phyloP scores from a whole-genome alignment of 2,797 vertebrate species.

The Syngnathus acus region DNA sequence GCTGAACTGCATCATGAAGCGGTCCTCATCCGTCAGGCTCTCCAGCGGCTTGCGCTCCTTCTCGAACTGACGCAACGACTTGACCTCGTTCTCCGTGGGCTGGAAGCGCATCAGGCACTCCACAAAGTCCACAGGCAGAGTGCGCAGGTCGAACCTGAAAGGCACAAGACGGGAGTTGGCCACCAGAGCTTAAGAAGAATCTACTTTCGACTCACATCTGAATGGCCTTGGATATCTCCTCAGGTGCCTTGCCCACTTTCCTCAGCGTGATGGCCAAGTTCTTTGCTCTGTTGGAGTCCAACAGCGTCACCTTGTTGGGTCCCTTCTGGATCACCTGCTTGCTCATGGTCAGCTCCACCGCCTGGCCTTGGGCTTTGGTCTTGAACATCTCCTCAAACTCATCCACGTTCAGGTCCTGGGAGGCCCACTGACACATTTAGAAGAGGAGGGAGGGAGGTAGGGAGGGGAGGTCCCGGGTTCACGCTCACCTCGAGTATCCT shows the following conservation, averaged over 20 bases:
- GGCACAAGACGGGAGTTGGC: no score
- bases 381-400: conserved; percentile 97
- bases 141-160: conserved; percentile 85
- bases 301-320: conserved; percentile 82
- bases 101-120: conserved; percentile 95
- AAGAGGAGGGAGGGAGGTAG: neutral
- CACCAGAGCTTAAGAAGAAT: neutral
- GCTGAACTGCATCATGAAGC: conserved; percentile 98
- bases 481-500: conserved; percentile 83
- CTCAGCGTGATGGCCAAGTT: conserved; percentile 95
- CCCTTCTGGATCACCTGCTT: conserved; percentile 82
- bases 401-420: conserved; percentile 89
- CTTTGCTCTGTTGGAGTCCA: conserved; percentile 94
- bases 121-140: conserved; percentile 90
- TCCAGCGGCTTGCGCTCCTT: conserved; percentile 90
- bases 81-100: conserved; percentile 89
- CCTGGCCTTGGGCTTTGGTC: conserved; percentile 89
- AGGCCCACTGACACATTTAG: neutral
- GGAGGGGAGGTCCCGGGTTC: neutral
- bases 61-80: conserved; percentile 89
- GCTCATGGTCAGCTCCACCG: conserved; percentile 77
- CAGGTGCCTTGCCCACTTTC: conserved; percentile 83
- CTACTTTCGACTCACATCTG: conserved; percentile 71
- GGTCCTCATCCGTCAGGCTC: conserved; percentile 87
- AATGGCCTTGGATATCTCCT: conserved; percentile 95